Evolutionary conservation across 2,113 vertebrate species (phyloP).

Genomic region (Irena cyanogastra): DNA sequence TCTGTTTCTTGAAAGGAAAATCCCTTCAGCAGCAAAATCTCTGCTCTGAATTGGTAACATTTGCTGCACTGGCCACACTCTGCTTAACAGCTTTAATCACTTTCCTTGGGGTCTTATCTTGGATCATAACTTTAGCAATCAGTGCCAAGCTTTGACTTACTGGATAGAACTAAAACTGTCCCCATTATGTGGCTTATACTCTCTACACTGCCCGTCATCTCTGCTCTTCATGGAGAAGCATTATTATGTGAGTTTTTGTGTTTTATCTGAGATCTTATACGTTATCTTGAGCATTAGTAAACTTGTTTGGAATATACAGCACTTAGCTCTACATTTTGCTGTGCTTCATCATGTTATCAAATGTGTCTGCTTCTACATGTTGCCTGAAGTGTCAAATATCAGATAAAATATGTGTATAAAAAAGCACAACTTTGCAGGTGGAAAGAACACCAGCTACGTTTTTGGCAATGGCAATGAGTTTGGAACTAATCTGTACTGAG

Average conservation of each 20-base stretch:
- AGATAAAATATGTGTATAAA: background rate
- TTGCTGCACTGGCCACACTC: background rate
- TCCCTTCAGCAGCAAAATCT: background rate
- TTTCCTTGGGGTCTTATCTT: slow-evolving; percentile 34
- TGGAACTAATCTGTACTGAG: background rate
- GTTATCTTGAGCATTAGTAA: background rate
- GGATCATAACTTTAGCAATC: background rate
- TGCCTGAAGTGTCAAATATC: background rate
- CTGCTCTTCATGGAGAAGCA: background rate
- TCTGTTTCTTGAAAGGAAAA: slow-evolving; percentile 24
- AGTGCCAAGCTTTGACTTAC: slow-evolving; percentile 1
- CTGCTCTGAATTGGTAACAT: background rate
- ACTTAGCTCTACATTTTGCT: background rate
- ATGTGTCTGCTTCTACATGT: background rate
- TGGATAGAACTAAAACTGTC: background rate
- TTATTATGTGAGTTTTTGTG: background rate
- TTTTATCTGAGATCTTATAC: background rate
- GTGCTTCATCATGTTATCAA: background rate
- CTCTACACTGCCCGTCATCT: background rate
- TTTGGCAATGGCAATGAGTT: background rate
- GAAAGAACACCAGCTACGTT: background rate
- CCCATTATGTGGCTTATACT: background rate
- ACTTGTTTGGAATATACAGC: accelerated
- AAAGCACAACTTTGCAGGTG: background rate
- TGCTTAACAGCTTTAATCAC: background rate